A percentile compares a stretch with the other conserved stretches of the same genome.
Evolutionary conservation across 2,113 vertebrate genomes (phyloP).

Genomic region (Crotalus tigris): DNA sequence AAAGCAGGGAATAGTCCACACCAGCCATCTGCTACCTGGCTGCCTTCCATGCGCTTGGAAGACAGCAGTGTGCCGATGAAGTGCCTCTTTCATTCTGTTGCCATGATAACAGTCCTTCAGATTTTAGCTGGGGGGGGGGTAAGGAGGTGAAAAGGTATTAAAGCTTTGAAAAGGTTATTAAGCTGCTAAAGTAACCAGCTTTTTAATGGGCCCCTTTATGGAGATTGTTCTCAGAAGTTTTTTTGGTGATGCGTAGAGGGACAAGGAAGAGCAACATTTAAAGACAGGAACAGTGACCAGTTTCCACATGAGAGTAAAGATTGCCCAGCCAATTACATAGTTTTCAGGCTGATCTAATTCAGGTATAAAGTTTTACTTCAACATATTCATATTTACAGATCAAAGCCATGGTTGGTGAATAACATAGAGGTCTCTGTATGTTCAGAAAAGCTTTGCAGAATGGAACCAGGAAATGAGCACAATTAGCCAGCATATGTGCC

Average conservation of each 20-base stretch:
- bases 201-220: constrained; percentile 12
- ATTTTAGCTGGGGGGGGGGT: not conserved
- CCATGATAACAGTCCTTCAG: constrained; percentile 11
- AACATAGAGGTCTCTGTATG: not conserved
- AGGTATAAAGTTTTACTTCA: not conserved
- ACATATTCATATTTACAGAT: not conserved
- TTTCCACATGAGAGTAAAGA: not conserved
- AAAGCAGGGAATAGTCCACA: not conserved
- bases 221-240: not conserved
- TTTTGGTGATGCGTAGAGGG: not conserved
- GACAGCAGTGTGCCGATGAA: not conserved
- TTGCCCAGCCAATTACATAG: not conserved
- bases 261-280: not conserved
- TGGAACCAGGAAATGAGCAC: not conserved
- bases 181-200: constrained; percentile 24
- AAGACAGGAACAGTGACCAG: not conserved
- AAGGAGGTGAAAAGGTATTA: not conserved
- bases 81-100: constrained; percentile 16
- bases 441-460: not conserved
- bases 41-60: constrained; percentile 6
- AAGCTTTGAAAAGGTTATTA: not conserved
- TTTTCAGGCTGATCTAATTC: not conserved
- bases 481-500: not conserved
- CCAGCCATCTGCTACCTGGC: constrained; percentile 26
- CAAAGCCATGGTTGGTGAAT: not conserved